These are phyloP conservation scores for Tetheella fluctuosa DNA, from an alignment of 2,888 invertebrate genomes.

Conservation along the genomic window DNA sequence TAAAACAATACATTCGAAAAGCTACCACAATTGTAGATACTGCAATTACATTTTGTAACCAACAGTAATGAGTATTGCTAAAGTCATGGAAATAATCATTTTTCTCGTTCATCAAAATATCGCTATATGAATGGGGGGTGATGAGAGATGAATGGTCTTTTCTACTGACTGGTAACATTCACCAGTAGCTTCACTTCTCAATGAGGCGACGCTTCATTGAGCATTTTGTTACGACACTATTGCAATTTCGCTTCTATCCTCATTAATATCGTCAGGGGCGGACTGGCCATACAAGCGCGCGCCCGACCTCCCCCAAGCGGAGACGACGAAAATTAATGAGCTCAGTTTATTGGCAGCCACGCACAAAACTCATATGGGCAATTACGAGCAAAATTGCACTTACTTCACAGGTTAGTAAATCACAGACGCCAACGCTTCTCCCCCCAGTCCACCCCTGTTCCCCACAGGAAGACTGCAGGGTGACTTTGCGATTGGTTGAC, in stretches of 20 bases:
- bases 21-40: conserved; percentile 61
- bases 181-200: conserved; percentile 78
- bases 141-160: conserved; percentile 45
- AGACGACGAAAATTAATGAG: conserved; percentile 84
- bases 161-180: conserved; percentile 60
- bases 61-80: conserved; percentile 53
- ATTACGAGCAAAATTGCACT: conserved; percentile 84
- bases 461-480: conserved; percentile 83
- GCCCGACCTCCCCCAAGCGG: conserved; percentile 82
- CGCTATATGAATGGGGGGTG: background rate
- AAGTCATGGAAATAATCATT: conserved; percentile 48
- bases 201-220: conserved; percentile 71
- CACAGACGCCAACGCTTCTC: conserved; percentile 80
- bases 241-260: conserved; percentile 84
- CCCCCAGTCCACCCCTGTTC: conserved; percentile 83
- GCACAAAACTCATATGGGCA: conserved; percentile 85
- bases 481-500: conserved; percentile 72
- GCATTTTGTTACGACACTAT: conserved; percentile 76
- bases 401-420: conserved; percentile 84
- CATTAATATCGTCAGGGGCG: conserved; percentile 85
- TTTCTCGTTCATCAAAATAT: conserved; percentile 20
- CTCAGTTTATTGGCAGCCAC: conserved; percentile 85
- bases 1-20: conserved; percentile 35
- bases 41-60: conserved; percentile 58
- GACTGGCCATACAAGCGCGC: conserved; percentile 85